Conservation (phyloP, 2,113 vertebrate species). For the Tragelaphus strepsiceros region DNA sequence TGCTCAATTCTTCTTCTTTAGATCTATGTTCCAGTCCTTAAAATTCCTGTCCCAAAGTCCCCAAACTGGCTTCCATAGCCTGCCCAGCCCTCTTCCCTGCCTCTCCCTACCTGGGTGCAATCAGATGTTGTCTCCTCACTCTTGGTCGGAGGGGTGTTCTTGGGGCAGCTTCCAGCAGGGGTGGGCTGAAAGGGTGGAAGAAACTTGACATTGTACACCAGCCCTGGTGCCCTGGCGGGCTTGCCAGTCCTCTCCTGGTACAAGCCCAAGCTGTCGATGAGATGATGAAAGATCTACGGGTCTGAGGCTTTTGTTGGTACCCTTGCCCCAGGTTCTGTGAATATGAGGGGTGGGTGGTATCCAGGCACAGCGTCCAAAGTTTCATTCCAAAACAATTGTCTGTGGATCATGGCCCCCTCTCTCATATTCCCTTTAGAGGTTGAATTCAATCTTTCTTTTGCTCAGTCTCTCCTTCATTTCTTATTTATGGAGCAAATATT, state of each 20-base stretch:
- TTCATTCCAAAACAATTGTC: background rate
- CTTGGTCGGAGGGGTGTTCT: background rate
- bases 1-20: background rate
- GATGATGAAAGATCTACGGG: fast-evolving
- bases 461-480: background rate
- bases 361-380: background rate
- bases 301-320: background rate
- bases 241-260: background rate
- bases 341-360: background rate
- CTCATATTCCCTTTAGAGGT: background rate
- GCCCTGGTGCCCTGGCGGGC: fast-evolving
- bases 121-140: background rate
- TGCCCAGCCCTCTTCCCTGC: background rate
- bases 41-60: background rate
- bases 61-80: background rate
- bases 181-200: background rate
- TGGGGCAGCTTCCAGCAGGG: background rate
- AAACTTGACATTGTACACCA: background rate
- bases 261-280: background rate
- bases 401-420: fast-evolving
- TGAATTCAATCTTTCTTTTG: background rate
- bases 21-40: background rate
- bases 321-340: background rate
- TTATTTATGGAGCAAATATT: background rate
- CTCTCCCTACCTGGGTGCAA: fast-evolving